Conservation (phyloP, 2,888 invertebrate genomes). For the Xestia rhomboidea region DNA sequence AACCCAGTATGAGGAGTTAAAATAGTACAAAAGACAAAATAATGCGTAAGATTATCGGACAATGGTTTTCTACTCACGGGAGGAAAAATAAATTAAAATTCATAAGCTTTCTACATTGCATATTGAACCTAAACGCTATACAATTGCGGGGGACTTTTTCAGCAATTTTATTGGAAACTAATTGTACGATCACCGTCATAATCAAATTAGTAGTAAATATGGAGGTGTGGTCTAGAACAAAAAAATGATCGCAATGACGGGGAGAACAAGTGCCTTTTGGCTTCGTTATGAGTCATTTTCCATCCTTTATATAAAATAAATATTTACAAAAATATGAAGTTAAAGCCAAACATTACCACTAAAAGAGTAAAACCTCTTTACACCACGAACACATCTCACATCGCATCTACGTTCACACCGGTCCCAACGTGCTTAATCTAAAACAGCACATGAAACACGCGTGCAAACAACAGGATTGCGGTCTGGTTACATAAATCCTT, state of each 20-base stretch:
- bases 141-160: neutral
- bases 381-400: conserved; percentile 20
- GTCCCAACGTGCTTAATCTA: conserved; percentile 64
- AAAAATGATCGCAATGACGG: too few relatives aligned
- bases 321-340: neutral
- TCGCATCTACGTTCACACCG: conserved; percentile 49
- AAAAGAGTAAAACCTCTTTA: conserved; percentile 30
- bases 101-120: neutral
- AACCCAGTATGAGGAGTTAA: neutral
- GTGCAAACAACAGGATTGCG: conserved; percentile 63
- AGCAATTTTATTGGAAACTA: neutral
- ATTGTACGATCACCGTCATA: neutral
- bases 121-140: neutral
- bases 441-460: conserved; percentile 59
- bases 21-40: too few relatives aligned
- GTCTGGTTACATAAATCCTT: conserved; percentile 63
- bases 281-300: too few relatives aligned
- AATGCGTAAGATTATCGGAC: neutral
- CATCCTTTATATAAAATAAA: too few relatives aligned
- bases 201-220: neutral
- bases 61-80: neutral
- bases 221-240: too few relatives aligned
- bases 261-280: too few relatives aligned
- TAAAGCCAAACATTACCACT: neutral
- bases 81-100: neutral